Evolutionary conservation across 2,113 vertebrate species (phyloP).

Genomic region (Psittacus erithacus): DNA sequence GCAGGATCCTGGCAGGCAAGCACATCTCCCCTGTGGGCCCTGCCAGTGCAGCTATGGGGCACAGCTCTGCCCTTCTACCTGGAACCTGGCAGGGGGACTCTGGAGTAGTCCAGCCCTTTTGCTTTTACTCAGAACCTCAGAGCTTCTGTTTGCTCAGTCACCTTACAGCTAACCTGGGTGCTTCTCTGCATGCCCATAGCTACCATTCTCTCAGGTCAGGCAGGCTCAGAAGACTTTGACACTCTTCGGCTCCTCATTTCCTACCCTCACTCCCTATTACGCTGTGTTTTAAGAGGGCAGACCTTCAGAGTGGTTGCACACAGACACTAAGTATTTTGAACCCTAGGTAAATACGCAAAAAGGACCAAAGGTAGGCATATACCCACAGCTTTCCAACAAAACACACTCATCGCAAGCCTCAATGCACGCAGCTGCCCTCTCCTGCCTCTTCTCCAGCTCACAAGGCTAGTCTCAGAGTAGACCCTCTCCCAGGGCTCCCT

Average conservation of each 20-base stretch:
- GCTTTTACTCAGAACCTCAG: background rate
- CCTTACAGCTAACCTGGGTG: background rate
- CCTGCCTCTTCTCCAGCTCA: background rate
- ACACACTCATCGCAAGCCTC: background rate
- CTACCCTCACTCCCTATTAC: fast-evolving
- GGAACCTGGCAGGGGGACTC: too few relatives aligned
- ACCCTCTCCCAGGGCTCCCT: background rate
- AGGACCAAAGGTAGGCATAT: fast-evolving
- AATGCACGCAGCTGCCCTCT: background rate
- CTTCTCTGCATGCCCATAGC: background rate
- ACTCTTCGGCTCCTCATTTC: background rate
- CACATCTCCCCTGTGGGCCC: background rate
- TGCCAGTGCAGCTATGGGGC: background rate
- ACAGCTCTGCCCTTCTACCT: background rate
- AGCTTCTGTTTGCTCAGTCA: background rate
- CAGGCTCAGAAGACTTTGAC: background rate
- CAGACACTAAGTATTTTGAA: background rate
- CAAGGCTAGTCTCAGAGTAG: background rate
- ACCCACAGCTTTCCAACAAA: background rate
- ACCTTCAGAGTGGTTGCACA: background rate
- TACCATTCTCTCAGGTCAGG: fast-evolving
- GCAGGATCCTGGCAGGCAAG: slow-evolving; percentile 4
- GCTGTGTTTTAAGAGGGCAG: background rate
- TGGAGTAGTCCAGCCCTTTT: fast-evolving
- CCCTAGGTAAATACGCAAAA: background rate